A percentile compares a stretch with the other conserved stretches of the same genome.
Evolutionary conservation across 2,888 invertebrate genomes (phyloP).

Genomic region (Pandemis corylana): DNA sequence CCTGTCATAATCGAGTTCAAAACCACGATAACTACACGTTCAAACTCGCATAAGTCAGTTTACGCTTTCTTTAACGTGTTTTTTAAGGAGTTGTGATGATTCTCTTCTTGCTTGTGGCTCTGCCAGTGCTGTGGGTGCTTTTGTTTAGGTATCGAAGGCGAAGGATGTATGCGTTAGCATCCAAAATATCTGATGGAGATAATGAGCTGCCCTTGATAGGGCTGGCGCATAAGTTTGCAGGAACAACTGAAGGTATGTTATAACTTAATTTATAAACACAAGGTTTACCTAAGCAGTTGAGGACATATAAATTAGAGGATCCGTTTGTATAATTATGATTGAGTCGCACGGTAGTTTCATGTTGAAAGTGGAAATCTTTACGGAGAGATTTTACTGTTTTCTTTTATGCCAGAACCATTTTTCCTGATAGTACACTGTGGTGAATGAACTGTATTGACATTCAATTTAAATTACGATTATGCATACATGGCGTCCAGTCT

Average conservation of each 20-base stretch:
- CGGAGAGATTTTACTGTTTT: too few species aligned
- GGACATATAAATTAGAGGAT: too few species aligned
- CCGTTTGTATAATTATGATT: too few species aligned
- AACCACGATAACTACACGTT: neutral
- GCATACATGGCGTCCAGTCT: too few species aligned
- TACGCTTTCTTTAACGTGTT: neutral
- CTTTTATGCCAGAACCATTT: too few species aligned
- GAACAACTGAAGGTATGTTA: constrained; percentile 43
- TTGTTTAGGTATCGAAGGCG: constrained; percentile 43
- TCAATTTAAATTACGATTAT: too few species aligned
- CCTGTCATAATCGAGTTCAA: neutral
- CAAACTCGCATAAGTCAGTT: too few species aligned
- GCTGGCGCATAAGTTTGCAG: constrained; percentile 43
- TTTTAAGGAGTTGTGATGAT: constrained; percentile 18
- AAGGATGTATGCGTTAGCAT: constrained; percentile 45
- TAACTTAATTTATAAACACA: neutral
- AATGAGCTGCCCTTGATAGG: constrained; percentile 44
- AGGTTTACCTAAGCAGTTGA: too few species aligned
- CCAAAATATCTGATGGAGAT: constrained; percentile 27
- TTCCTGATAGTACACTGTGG: too few species aligned
- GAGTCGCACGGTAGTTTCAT: too few species aligned
- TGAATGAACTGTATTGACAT: too few species aligned
- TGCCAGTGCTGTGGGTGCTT: constrained; percentile 41
- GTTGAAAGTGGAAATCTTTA: too few species aligned
- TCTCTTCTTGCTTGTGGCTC: constrained; percentile 27